Evolutionary conservation across 2,113 vertebrate species (phyloP).

Genomic region (Solea solea): DNA sequence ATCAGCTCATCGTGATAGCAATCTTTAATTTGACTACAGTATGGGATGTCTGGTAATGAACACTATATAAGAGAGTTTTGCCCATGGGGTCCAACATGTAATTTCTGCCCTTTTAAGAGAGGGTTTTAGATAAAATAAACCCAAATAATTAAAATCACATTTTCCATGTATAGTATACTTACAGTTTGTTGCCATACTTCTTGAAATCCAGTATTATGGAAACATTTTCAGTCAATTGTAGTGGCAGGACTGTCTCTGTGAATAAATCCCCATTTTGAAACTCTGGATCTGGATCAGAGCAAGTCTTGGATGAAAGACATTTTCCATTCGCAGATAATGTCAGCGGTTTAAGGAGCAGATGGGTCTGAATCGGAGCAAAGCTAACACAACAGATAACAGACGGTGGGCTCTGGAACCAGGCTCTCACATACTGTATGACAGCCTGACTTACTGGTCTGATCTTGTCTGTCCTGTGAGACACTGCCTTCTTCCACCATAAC

Average conservation of each 20-base stretch:
- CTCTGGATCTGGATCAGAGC: constrained; percentile 17
- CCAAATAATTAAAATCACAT: not conserved
- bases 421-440: constrained; percentile 51
- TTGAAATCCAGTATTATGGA: not conserved
- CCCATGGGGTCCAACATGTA: not conserved
- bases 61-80: not conserved
- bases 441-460: constrained; percentile 59
- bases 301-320: constrained; percentile 42
- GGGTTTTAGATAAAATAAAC: not conserved
- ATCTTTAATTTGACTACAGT: constrained; percentile 49
- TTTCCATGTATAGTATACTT: not conserved
- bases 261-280: constrained; percentile 12
- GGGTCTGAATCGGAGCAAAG: constrained; percentile 64
- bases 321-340: constrained; percentile 58
- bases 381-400: constrained; percentile 74
- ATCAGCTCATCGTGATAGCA: constrained; percentile 27
- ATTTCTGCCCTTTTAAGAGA: not conserved
- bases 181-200: not conserved
- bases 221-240: not conserved
- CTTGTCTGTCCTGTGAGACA: constrained; percentile 38
- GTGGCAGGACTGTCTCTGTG: not conserved
- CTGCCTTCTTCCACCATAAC: constrained; percentile 4
- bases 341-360: constrained; percentile 72
- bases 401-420: constrained; percentile 70
- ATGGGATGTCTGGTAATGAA: not conserved